A percentile compares a stretch with the other conserved stretches of the same genome.
These are phyloP conservation scores for Scolopax mira DNA, from an alignment of 2,113 vertebrate species.

Conservation along the genomic window DNA sequence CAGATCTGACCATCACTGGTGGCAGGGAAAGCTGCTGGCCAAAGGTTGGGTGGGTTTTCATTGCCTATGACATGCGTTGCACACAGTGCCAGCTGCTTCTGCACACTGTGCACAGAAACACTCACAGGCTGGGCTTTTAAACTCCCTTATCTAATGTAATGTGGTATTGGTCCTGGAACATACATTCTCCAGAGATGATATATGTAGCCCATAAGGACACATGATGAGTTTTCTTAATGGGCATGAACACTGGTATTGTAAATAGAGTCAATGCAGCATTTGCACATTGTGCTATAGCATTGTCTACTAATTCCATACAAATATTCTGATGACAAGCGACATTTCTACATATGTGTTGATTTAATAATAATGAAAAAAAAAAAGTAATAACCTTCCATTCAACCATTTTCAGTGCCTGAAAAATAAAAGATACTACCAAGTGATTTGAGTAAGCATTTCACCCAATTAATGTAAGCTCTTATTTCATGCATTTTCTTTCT, in stretches of 20 bases:
- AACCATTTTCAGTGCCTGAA: neutral
- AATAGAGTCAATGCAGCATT: neutral
- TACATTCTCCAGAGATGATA: neutral
- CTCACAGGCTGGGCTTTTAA: neutral
- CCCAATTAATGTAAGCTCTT: neutral
- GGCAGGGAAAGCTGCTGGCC: neutral
- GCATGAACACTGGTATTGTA: neutral
- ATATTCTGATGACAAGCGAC: rapidly evolving
- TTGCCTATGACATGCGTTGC: rapidly evolving
- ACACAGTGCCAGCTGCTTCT: rapidly evolving
- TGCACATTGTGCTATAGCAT: neutral
- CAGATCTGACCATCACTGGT: rapidly evolving
- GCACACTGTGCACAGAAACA: rapidly evolving
- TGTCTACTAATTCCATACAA: neutral
- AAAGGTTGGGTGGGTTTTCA: rapidly evolving
- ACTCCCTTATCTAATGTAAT: no score
- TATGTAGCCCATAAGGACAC: neutral
- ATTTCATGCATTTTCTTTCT: neutral
- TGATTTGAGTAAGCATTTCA: neutral
- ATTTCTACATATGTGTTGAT: neutral
- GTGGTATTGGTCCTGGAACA: neutral
- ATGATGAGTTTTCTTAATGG: neutral
- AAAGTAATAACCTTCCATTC: neutral
- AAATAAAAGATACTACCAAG: neutral
- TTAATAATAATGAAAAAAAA: neutral